These are phyloP conservation scores for Synergus japonicus DNA, from an alignment of 2,888 invertebrate species.

Conservation along the genomic window DNA sequence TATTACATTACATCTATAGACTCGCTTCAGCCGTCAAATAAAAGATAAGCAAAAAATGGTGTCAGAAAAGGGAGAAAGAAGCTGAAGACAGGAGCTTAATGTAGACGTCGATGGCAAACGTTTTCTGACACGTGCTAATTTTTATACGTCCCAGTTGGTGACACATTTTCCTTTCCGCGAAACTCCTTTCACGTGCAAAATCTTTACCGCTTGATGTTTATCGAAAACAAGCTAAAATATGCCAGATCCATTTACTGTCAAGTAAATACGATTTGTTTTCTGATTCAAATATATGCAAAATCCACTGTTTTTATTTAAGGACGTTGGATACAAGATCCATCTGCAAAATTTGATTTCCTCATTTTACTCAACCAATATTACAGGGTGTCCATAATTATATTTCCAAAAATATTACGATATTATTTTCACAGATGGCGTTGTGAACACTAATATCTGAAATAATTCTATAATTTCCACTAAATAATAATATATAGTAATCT, in stretches of 20 bases:
- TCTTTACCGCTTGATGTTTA: conserved; percentile 14
- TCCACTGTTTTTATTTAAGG: too few relatives aligned
- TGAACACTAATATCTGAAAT: too few relatives aligned
- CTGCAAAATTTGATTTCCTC: too few relatives aligned
- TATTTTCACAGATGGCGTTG: too few relatives aligned
- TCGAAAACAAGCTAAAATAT: conserved; percentile 18
- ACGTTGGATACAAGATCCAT: too few relatives aligned
- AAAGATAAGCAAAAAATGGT: conserved; percentile 17
- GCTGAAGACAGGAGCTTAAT: background rate
- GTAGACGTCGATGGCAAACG: conserved; percentile 25
- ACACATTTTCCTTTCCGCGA: conserved; percentile 11
- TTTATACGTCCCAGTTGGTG: conserved; percentile 20
- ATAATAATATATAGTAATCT: too few relatives aligned
- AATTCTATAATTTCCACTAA: too few relatives aligned
- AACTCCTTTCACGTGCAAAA: background rate
- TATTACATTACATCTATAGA: conserved; percentile 27
- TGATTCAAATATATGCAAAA: background rate
- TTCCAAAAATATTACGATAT: too few relatives aligned
- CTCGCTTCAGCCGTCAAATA: conserved; percentile 29
- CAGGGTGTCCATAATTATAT: too few relatives aligned
- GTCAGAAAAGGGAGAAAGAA: background rate
- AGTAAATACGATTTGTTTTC: background rate
- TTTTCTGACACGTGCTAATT: conserved; percentile 25
- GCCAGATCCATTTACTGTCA: conserved; percentile 7
- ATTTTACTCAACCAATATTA: too few relatives aligned